These are phyloP conservation scores for Pocillopora damicornis DNA, from an alignment of 64 coral and sea anemone genomes.

Conservation along the genomic window DNA sequence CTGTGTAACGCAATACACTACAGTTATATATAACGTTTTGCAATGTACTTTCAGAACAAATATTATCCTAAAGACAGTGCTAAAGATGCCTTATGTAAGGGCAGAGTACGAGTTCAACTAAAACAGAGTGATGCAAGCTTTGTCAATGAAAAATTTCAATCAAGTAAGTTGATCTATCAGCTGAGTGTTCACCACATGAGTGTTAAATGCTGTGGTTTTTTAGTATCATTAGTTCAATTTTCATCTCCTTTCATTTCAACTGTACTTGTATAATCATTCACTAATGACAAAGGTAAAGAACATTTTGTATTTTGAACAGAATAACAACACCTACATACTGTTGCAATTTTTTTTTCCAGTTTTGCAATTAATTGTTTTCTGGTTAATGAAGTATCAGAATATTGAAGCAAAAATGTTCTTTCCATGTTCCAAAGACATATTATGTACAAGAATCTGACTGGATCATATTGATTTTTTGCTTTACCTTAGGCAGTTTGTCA, in stretches of 20 bases:
- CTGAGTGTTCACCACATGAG: too few relatives aligned
- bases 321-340: background rate
- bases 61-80: conserved; percentile 87
- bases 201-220: background rate
- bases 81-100: conserved; percentile 96
- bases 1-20: too few relatives aligned
- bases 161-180: conserved; percentile 50
- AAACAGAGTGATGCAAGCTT: conserved; percentile 64
- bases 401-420: too few relatives aligned
- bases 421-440: too few relatives aligned
- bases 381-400: too few relatives aligned
- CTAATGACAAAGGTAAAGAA: too few relatives aligned
- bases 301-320: too few relatives aligned
- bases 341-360: too few relatives aligned
- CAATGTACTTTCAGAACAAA: conserved; percentile 64
- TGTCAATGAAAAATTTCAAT: conserved; percentile 75
- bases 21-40: background rate
- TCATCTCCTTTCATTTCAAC: background rate
- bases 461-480: too few relatives aligned
- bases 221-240: background rate
- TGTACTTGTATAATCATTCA: background rate
- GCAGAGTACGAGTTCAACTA: conserved; percentile 85
- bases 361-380: too few relatives aligned
- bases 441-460: too few relatives aligned
- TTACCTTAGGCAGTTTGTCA: too few relatives aligned